phyloP scores from a whole-genome alignment of 1,140 invertebrate genomes.

The Halesus radiatus region DNA sequence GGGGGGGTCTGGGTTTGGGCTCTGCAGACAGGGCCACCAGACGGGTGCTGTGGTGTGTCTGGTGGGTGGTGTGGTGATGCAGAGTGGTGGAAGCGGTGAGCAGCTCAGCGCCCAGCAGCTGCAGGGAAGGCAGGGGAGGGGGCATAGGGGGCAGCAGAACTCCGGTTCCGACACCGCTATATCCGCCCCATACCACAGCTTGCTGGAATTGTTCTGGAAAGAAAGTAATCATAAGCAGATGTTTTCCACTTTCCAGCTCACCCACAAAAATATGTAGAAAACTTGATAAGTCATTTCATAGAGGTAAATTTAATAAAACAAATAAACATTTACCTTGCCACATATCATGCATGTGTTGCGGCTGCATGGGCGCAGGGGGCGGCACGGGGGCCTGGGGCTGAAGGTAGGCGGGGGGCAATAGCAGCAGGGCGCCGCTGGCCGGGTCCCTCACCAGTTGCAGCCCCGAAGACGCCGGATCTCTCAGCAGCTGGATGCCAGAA shows the following conservation, averaged over 20 bases:
- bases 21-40: conserved; percentile 72
- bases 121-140: conserved; percentile 72
- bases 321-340: conserved; percentile 23
- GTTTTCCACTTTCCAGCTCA: no score
- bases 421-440: conserved; percentile 82
- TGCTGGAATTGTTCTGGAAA: conserved; percentile 80
- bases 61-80: conserved; percentile 68
- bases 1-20: conserved; percentile 58
- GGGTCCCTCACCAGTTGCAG: conserved; percentile 88
- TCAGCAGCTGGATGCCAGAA: conserved; percentile 82
- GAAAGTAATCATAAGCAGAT: background rate
- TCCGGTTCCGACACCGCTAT: conserved; percentile 74
- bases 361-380: conserved; percentile 4
- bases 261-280: no score
- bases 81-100: conserved; percentile 64
- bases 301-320: background rate
- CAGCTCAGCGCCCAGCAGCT: conserved; percentile 73
- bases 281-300: no score
- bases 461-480: conserved; percentile 71
- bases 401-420: conserved; percentile 74
- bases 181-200: conserved; percentile 81
- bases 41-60: conserved; percentile 64
- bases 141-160: conserved; percentile 75
- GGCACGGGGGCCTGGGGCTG: background rate
- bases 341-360: conserved; percentile 28